Evolutionary conservation across 2,888 invertebrate species (phyloP), one percentile per base, ranked within the genome.

Genomic region (Ptychoptera albimana): DNA sequence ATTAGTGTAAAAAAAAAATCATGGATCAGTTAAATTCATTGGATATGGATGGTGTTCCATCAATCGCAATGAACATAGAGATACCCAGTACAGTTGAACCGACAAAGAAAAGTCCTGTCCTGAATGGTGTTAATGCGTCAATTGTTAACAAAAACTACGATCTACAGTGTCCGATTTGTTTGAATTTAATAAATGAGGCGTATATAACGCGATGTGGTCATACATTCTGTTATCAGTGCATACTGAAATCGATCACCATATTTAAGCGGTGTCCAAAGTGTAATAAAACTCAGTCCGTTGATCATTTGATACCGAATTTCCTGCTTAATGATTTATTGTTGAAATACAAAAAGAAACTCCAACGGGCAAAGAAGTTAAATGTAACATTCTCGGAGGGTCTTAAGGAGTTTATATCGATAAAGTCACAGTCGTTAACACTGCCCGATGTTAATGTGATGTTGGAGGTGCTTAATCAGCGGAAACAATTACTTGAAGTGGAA

Each of bases 141-240:
- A 58, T 66, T 30, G 67, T 68, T 48, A 68, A 70, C 51, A 67
- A 67, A 53, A 68, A 64, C 49, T 68, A 65, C 49, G 70, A 71
- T 36, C 71, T 69, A 51, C 65, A 74, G 43, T 85, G 91, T 59
- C 86, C 89, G 0, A 81, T 91, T 43, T 93, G 93, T 66, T 85
- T 89, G 64, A 85, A 88, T 61, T 67, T 86, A 40, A 86, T 92
- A 48, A 81, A 82, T 52, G 89, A 89, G 62, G 89, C 92, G 0
- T 82, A 88, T 63, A 87, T 92, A 56, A 91, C 91, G 0, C 77
- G 82, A 52, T 92, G 93, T 65, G 92, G 92, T 0, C 92, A 93
- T 61, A 89, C 89, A 2, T 93, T 87, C 67, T 93, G 93, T 64
- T 79, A 77, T 58, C 72, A 75, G 13, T 93, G 92, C 63, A 84